A percentile compares a stretch with the other conserved stretches of the same genome.
Conservation (phyloP, 1,140 invertebrate species). For the Limonius californicus region DNA sequence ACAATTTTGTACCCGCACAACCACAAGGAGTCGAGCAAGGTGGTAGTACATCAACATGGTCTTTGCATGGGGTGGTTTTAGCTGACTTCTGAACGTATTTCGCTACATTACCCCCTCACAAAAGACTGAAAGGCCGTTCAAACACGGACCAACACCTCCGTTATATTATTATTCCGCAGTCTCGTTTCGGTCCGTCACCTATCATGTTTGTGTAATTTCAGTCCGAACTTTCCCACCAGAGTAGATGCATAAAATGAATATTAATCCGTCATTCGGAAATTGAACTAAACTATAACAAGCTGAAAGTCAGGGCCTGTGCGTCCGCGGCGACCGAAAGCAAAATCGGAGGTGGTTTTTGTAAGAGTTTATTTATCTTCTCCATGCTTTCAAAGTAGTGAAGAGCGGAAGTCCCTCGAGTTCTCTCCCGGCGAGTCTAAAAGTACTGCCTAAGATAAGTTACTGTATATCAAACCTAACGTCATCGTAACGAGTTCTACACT, state of each 20-base stretch:
- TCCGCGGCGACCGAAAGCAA: background rate
- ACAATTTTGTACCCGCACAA: too few relatives aligned
- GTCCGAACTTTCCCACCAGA: background rate
- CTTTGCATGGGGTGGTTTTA: background rate
- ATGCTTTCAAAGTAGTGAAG: constrained; percentile 6
- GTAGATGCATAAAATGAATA: constrained; percentile 2
- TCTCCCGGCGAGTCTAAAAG: constrained; percentile 11
- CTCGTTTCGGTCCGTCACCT: constrained; percentile 4
- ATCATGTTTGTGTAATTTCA: background rate
- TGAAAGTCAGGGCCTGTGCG: background rate
- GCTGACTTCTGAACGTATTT: background rate
- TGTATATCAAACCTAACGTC: constrained; percentile 15
- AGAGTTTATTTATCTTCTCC: constrained; percentile 1
- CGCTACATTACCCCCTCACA: constrained; percentile 1
- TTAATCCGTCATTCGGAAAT: background rate
- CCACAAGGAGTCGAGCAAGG: background rate
- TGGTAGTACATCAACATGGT: background rate
- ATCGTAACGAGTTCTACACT: constrained; percentile 13
- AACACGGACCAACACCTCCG: constrained; percentile 6
- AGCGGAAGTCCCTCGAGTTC: constrained; percentile 13
- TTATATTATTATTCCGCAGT: constrained; percentile 9
- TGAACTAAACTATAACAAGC: background rate
- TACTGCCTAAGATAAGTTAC: constrained; percentile 10
- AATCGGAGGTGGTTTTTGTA: constrained; percentile 1
- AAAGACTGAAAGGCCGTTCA: constrained; percentile 1